A percentile compares a stretch with the other conserved stretches of the same genome.
These are phyloP conservation scores for Lampropteryx suffumata DNA, from an alignment of 2,888 invertebrate genomes.

Conservation along the genomic window DNA sequence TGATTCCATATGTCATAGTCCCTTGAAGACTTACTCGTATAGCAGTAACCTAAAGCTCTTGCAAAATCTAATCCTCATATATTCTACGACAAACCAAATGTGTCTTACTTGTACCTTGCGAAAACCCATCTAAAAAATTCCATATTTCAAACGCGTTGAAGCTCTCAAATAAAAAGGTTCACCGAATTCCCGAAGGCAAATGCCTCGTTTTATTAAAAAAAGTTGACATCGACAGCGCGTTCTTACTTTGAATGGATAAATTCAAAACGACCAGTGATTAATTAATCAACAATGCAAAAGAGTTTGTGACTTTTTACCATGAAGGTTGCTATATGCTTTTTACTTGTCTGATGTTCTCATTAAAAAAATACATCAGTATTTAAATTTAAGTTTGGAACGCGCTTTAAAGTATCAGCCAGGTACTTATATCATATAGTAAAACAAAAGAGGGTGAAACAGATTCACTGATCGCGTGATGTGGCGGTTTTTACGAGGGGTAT, in stretches of 20 bases:
- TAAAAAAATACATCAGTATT: no score
- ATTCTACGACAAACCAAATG: slow-evolving; percentile 21
- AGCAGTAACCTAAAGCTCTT: slow-evolving; percentile 11
- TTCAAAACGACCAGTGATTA: slow-evolving; percentile 2
- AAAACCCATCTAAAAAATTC: slow-evolving; percentile 24
- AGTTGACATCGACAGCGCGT: slow-evolving; percentile 22
- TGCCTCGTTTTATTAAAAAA: slow-evolving; percentile 23
- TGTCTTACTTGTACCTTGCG: slow-evolving; percentile 17
- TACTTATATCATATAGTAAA: slow-evolving; percentile 43
- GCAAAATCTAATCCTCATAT: slow-evolving; percentile 17
- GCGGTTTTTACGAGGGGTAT: slow-evolving; percentile 48
- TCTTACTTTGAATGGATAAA: slow-evolving; percentile 12
- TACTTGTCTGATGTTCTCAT: background rate
- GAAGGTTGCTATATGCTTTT: background rate
- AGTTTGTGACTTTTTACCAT: background rate
- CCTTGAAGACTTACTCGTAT: slow-evolving; percentile 9
- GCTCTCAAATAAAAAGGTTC: slow-evolving; percentile 25
- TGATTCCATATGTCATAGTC: slow-evolving; percentile 3
- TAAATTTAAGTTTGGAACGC: no score
- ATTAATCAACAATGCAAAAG: slow-evolving; percentile 3
- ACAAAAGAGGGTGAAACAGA: slow-evolving; percentile 52
- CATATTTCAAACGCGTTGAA: slow-evolving; percentile 27
- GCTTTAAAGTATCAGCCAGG: background rate
- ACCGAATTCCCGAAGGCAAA: slow-evolving; percentile 20
- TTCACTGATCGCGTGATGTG: slow-evolving; percentile 53